Base-by-base conservation (phyloP, 2,888 invertebrate species). In the Cremastinae sp. region DNA sequence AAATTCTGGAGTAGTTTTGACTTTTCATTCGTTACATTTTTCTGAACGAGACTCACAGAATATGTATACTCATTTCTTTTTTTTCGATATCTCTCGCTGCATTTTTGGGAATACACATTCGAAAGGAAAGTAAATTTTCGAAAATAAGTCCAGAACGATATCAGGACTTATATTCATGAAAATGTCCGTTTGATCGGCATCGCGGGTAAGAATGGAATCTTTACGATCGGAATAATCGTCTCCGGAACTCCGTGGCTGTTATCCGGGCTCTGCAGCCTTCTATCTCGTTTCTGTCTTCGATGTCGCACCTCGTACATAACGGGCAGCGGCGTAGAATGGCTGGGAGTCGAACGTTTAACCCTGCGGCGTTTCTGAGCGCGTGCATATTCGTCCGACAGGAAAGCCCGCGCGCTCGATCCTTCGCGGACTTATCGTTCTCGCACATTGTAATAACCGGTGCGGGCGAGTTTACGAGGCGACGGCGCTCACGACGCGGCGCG, bases 401-500 rank as follows among this genome's bases (percentile, higher is more conserved):
- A 20, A 20, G 18, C 53, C 65, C 10, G 53, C 53, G 18, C 14
- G 62, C 35, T 14, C 4, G 16, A 41, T n/a, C 58, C 65, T 64
- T 43, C 45, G 28, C 18, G 71, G 77, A 76, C 81, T 79, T 70
- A 74, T 79, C 81, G 80, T 71, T 68, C 74, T 62, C 77, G 80
- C 83, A 81, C 83, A 82, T 82, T 84, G 86, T 84, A 85, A 86
- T 85, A 86, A 85, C 61, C 73, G 69, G 59, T 61, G 81, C 76
- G 78, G 74, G 78, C 64, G 74, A 83, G 75, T 85, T 85, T 85
- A 85, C 84, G 83, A 84, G 83, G 80, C 84, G 81, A 83, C 84
- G 83, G 81, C 72, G 53, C 62, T 74, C 51, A 61, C 41, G 45
- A 39, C 45, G 47, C 66, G 14, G 47, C 61, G 59, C 18, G 59